Percentiles rank a stretch among this genome's conserved stretches.
Evolutionary conservation across 2,113 vertebrate genomes (phyloP).

Genomic region (Calyptomena viridis): DNA sequence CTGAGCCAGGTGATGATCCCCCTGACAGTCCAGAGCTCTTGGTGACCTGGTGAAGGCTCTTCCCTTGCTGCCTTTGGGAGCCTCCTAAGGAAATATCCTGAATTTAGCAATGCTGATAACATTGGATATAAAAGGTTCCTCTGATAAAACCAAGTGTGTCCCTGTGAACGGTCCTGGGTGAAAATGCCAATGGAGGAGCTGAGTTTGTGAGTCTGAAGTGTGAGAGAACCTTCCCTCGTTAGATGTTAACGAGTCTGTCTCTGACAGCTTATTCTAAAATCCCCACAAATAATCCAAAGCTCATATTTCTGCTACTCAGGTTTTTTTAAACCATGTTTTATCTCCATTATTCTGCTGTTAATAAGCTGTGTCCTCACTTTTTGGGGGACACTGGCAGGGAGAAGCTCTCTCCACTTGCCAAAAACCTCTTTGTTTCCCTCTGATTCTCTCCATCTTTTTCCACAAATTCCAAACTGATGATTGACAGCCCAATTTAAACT

Average conservation of each 20-base stretch:
- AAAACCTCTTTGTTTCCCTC: not conserved
- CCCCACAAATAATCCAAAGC: not conserved
- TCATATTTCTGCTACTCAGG: not conserved
- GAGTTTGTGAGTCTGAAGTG: too few relatives aligned
- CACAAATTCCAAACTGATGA: not conserved
- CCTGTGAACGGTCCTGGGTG: not conserved
- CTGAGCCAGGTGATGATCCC: not conserved
- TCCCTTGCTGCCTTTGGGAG: not conserved
- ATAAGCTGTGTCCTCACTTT: not conserved
- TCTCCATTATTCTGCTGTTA: not conserved
- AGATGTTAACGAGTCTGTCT: not conserved
- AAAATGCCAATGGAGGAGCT: rapidly evolving
- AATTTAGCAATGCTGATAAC: not conserved
- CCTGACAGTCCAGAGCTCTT: not conserved
- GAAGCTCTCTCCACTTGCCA: not conserved
- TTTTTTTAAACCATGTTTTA: not conserved
- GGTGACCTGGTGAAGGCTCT: not conserved
- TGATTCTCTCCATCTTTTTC: not conserved
- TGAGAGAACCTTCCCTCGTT: not conserved
- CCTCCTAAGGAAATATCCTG: not conserved
- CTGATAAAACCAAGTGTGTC: not conserved
- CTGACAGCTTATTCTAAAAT: not conserved
- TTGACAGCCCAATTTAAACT: not conserved
- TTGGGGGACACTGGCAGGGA: not conserved
- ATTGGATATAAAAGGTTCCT: not conserved